Conservation (phyloP, 2,113 vertebrate genomes). For the Gopherus evgoodei region DNA sequence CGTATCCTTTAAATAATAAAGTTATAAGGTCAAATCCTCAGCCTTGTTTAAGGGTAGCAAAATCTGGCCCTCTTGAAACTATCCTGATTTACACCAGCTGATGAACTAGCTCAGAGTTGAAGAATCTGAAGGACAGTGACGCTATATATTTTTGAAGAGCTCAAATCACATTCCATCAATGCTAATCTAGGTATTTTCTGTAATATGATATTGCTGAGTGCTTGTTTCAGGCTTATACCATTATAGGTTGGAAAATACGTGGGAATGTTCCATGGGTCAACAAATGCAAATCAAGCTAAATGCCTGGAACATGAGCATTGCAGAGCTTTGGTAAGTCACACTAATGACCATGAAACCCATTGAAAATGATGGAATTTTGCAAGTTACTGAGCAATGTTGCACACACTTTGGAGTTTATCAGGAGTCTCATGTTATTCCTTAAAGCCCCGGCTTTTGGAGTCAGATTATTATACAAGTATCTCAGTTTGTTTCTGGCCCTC, state of each 20-base stretch:
- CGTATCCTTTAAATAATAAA: not conserved
- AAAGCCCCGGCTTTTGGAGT: not conserved
- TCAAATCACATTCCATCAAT: not conserved
- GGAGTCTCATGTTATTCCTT: not conserved
- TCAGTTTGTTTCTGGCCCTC: not conserved
- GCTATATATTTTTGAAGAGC: constrained; percentile 8
- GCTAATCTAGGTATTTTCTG: not conserved
- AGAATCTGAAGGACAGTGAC: not conserved
- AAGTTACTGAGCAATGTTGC: not conserved
- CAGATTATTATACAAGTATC: not conserved
- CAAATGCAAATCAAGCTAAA: constrained; percentile 19
- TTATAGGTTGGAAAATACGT: constrained; percentile 4
- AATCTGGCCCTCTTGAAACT: not conserved
- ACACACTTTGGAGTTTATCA: not conserved
- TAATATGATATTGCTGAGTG: not conserved
- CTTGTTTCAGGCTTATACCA: not conserved
- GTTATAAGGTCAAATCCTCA: not conserved
- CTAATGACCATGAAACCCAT: not conserved
- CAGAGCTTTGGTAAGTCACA: not conserved
- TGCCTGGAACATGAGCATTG: not conserved
- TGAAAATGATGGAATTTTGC: not conserved
- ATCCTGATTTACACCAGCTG: not conserved
- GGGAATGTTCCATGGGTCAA: not conserved
- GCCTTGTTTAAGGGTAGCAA: not conserved
- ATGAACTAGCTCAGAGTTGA: not conserved